Base-by-base conservation (phyloP, 1,140 invertebrate species). In the Drosophila lowei region DNA sequence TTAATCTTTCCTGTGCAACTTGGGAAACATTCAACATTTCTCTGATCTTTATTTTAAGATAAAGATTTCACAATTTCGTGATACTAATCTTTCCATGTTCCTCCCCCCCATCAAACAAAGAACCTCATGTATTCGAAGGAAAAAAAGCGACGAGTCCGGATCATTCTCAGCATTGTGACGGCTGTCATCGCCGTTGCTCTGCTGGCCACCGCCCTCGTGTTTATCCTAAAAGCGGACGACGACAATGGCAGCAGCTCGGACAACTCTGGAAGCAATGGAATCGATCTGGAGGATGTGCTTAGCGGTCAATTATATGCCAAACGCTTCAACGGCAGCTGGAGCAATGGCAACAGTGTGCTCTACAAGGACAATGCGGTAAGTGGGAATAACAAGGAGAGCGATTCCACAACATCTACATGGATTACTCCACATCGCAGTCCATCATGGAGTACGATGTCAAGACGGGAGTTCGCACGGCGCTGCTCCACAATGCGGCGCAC, bases 291-390 rank as follows among this genome's bases (percentile, higher is more conserved):
- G 58, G 91, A 93, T 75, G 80, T 93, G 44, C 68, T 94, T 6
- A 78, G 68, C 2, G 92, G 92, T 18, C 86, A 88, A 60, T 90
- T 93, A n/a, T 89, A 85, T 55, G 85, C 93, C 0, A 91, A 89
- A 43, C 77, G 90, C 9, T 93, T 93, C 62, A 93, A 93, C 76
- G 93, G 91, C 48, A 93, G 92, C 30, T 93, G 93, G 93, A 89
- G 93, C 48, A 92, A 92, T 58, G 92, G 92, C 83, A 90, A 81
- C 28, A 83, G 49, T 68, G 15, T 91, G 28, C 79, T 91, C 34
- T 91, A 76, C 61, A 79, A 76, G 18, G 65, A 81, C 1, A 53
- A 61, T 52, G 47, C 68, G 67, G 90, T 91, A 75, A 76, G 78
- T 68, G 0, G 2, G 18, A 13, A 18, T 18, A 13, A 6, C 13